A percentile compares a stretch with the other conserved stretches of the same genome.
These are phyloP conservation scores for Drosophila quinaria DNA, from an alignment of 2,888 invertebrate species.

Conservation along the genomic window DNA sequence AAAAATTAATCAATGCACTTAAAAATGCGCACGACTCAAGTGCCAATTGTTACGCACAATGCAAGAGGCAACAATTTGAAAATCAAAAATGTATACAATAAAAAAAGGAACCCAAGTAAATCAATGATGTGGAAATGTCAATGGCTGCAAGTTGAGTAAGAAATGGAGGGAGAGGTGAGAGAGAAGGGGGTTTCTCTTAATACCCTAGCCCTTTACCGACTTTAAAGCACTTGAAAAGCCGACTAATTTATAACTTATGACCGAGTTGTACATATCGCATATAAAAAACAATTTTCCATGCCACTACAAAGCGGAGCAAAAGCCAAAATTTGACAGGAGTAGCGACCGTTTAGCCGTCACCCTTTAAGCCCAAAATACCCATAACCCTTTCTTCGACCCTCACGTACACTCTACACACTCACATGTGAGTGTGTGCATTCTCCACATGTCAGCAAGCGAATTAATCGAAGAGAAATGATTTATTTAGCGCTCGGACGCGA, in stretches of 20 bases:
- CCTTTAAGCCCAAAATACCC: constrained; percentile 48
- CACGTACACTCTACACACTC: constrained; percentile 12
- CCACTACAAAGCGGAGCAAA: constrained; percentile 85
- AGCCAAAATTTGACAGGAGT: constrained; percentile 83
- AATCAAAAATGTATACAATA: constrained; percentile 34
- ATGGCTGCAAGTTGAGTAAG: constrained; percentile 28
- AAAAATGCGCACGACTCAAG: constrained; percentile 60
- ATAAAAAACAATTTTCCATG: constrained; percentile 85
- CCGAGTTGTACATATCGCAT: constrained; percentile 59
- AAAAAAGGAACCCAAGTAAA: constrained; percentile 46
- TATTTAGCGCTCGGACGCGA: constrained; percentile 82
- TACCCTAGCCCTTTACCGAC: constrained; percentile 47
- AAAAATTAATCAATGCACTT: constrained; percentile 82
- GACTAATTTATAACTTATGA: constrained; percentile 84
- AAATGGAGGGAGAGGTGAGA: constrained; percentile 8
- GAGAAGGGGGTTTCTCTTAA: constrained; percentile 18
- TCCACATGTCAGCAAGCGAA: constrained; percentile 86
- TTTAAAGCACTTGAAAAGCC: constrained; percentile 76
- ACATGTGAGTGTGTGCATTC: constrained; percentile 51
- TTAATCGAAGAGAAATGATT: constrained; percentile 86
- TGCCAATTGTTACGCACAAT: constrained; percentile 64
- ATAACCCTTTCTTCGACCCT: constrained; percentile 42
- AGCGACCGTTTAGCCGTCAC: constrained; percentile 72
- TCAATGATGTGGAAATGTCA: constrained; percentile 79
- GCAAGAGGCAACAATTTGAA: constrained; percentile 60